These are phyloP conservation scores for Recurvirostra avosetta DNA, from an alignment of 2,113 vertebrate genomes.

Conservation along the genomic window DNA sequence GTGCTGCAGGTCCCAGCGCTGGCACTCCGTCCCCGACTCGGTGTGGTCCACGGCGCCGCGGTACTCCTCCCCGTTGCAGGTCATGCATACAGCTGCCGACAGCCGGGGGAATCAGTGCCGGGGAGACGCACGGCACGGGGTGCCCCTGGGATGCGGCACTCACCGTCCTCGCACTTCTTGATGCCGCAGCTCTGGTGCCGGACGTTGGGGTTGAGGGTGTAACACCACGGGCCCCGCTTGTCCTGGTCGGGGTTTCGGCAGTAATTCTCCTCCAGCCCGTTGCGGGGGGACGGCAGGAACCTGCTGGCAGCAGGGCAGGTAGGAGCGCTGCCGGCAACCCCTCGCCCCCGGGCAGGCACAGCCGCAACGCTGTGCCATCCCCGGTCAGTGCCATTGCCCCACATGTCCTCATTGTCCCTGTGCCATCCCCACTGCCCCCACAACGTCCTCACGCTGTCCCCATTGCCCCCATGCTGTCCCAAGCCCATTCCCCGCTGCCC, in stretches of 20 bases:
- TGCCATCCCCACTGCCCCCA: not conserved
- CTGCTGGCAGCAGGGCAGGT: slow-evolving; percentile 57
- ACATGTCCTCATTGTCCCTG: not conserved
- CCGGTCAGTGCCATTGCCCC: too few relatives aligned
- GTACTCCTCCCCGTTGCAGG: slow-evolving; percentile 94
- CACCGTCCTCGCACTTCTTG: slow-evolving; percentile 87
- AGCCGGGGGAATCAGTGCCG: not conserved
- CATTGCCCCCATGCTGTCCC: not conserved
- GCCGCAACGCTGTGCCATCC: not conserved
- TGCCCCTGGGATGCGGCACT: not conserved
- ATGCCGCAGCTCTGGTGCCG: slow-evolving; percentile 90
- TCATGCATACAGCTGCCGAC: slow-evolving; percentile 82
- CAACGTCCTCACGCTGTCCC: too few relatives aligned
- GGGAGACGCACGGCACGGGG: not conserved
- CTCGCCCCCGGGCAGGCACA: accelerated
- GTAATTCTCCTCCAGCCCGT: slow-evolving; percentile 91
- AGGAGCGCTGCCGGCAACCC: not conserved
- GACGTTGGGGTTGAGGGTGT: slow-evolving; percentile 80
- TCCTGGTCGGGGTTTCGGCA: slow-evolving; percentile 93
- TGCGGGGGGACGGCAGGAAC: slow-evolving; percentile 80
- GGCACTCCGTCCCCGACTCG: slow-evolving; percentile 84
- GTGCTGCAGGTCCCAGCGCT: slow-evolving; percentile 94
- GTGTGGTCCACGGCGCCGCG: slow-evolving; percentile 87
- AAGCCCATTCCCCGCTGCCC: not conserved
- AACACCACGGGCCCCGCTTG: slow-evolving; percentile 91